Evolutionary conservation across 2,113 vertebrate species (phyloP).

Genomic region (Nipponia nippon): DNA sequence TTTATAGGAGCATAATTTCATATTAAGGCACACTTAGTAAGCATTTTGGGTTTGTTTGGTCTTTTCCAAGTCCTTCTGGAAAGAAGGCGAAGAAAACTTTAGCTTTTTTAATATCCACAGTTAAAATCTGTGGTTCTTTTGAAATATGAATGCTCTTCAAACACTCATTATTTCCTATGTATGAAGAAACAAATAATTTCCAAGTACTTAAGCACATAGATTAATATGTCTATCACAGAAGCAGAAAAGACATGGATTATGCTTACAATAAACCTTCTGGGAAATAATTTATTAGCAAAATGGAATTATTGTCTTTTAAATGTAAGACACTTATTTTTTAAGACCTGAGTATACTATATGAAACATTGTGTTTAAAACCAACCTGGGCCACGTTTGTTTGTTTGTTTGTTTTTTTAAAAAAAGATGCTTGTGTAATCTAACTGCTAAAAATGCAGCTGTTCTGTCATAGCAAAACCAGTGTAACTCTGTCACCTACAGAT

Average conservation of each 20-base stretch:
- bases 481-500: background rate
- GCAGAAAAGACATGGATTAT: background rate
- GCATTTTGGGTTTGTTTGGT: background rate
- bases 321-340: background rate
- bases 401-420: background rate
- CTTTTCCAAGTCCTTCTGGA: background rate
- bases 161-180: background rate
- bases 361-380: background rate
- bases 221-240: background rate
- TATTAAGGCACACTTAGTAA: background rate
- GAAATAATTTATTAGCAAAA: background rate
- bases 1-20: background rate
- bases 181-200: background rate
- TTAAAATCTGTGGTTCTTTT: background rate
- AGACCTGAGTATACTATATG: background rate
- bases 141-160: background rate
- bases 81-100: background rate
- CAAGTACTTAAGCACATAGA: background rate
- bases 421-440: background rate
- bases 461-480: background rate
- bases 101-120: background rate
- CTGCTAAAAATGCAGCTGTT: background rate
- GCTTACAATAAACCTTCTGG: background rate
- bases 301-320: background rate
- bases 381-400: rapidly evolving